Percentiles rank a stretch among this genome's conserved stretches.
phyloP scores from a whole-genome alignment of 1,140 invertebrate genomes.

The Drosophila nasuta region DNA sequence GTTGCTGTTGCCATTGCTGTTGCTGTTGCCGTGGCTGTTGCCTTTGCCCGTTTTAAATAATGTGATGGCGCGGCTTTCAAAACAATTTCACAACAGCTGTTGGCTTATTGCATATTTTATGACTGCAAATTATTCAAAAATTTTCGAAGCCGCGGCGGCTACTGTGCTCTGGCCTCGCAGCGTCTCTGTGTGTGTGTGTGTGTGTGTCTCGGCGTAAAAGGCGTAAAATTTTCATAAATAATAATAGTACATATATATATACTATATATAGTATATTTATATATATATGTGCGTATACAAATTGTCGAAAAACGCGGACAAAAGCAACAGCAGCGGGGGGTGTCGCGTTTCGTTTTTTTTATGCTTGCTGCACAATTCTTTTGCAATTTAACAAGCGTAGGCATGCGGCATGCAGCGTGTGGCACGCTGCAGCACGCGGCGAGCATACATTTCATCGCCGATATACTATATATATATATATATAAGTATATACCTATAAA shows the following conservation, averaged over 20 bases:
- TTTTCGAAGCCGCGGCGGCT: constrained; percentile 73
- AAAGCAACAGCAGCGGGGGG: constrained; percentile 38
- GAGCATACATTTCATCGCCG: constrained; percentile 19
- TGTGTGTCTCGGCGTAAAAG: constrained; percentile 40
- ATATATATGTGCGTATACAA: constrained; percentile 56
- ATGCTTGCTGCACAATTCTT: constrained; percentile 49
- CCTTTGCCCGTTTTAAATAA: constrained; percentile 78
- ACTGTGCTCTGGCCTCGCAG: not conserved
- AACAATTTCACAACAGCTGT: constrained; percentile 85
- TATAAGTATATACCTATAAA: constrained; percentile 22
- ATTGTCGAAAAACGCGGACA: constrained; percentile 76
- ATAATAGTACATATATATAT: constrained; percentile 55
- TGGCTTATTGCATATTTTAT: constrained; percentile 85
- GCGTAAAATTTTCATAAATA: constrained; percentile 64
- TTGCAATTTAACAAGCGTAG: constrained; percentile 41
- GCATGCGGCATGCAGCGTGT: constrained; percentile 2
- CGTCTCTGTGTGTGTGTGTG: no score
- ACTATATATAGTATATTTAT: constrained; percentile 33
- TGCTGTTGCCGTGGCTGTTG: not conserved
- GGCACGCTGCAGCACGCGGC: not conserved
- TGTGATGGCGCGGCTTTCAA: constrained; percentile 85
- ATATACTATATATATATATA: not conserved
- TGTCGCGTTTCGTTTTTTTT: not conserved
- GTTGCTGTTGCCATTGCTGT: not conserved
- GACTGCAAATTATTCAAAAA: constrained; percentile 85